Percentiles rank a stretch among this genome's conserved stretches.
Conservation (phyloP, 2,888 invertebrate species). For the Acleris holmiana region DNA sequence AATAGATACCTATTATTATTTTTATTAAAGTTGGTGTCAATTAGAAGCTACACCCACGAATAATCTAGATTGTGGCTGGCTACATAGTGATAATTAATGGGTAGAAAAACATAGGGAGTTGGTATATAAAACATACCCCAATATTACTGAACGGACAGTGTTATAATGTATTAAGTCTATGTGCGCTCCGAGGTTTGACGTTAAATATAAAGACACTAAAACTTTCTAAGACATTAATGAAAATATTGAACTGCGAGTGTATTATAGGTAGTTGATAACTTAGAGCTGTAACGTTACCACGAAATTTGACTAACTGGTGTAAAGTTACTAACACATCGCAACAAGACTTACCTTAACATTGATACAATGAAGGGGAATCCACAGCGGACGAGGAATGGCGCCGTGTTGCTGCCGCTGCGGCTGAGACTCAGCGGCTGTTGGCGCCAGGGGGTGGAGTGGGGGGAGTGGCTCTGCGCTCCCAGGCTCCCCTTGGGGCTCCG, state of each 20-base stretch:
- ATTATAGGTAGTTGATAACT: neutral
- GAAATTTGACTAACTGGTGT: conserved; percentile 34
- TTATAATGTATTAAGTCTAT: too few relatives aligned
- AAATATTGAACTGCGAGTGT: neutral
- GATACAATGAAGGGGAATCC: conserved; percentile 67
- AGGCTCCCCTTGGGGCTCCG: conserved; percentile 94
- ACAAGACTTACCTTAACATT: conserved; percentile 65
- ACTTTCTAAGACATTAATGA: neutral
- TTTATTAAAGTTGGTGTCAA: too few relatives aligned
- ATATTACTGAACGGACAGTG: too few relatives aligned
- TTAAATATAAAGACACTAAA: too few relatives aligned
- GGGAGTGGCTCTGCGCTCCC: conserved; percentile 87
- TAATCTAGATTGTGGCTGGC: too few relatives aligned
- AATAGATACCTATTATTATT: neutral
- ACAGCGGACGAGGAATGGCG: conserved; percentile 94
- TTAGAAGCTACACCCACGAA: too few relatives aligned
- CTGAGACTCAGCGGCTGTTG: conserved; percentile 91
- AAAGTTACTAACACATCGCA: conserved; percentile 29
- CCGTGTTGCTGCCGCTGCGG: conserved; percentile 91
- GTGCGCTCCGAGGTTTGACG: too few relatives aligned
- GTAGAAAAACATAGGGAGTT: too few relatives aligned
- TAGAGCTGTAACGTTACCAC: conserved; percentile 13
- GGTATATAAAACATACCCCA: too few relatives aligned
- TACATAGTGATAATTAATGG: too few relatives aligned
- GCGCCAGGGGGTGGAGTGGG: conserved; percentile 79